phyloP scores from a whole-genome alignment of 1,140 invertebrate species.

The Nebria ingens region DNA sequence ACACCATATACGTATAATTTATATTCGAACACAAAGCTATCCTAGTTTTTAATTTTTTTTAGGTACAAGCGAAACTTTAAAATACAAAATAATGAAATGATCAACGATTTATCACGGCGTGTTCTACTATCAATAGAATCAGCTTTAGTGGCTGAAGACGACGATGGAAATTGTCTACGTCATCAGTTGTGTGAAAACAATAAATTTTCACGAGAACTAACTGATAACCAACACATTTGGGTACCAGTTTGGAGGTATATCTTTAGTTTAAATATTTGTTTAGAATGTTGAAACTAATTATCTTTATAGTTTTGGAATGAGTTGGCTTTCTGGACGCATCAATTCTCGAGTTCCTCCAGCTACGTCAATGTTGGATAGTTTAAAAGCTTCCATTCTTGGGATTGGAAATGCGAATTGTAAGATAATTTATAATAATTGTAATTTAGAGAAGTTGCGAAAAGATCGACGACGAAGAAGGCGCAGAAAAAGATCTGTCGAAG shows the following conservation, averaged over 20 bases:
- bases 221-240: slow-evolving; percentile 43
- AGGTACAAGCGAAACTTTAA: not conserved
- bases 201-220: slow-evolving; percentile 37
- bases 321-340: slow-evolving; percentile 43
- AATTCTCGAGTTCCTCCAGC: slow-evolving; percentile 23
- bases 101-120: slow-evolving; percentile 42
- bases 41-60: not conserved
- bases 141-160: slow-evolving; percentile 30
- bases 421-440: slow-evolving; percentile 28
- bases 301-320: slow-evolving; percentile 45
- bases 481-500: slow-evolving; percentile 12
- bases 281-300: slow-evolving; percentile 2
- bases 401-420: slow-evolving; percentile 51
- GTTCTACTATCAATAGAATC: slow-evolving; percentile 40
- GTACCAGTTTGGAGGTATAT: slow-evolving; percentile 54
- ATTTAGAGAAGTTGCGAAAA: slow-evolving; percentile 20
- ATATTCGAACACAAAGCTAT: not conserved
- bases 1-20: not conserved
- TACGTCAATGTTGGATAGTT: slow-evolving; percentile 34
- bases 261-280: not conserved
- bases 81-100: slow-evolving; percentile 2
- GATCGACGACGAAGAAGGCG: slow-evolving; percentile 16
- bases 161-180: slow-evolving; percentile 40
- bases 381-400: slow-evolving; percentile 50
- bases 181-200: slow-evolving; percentile 49